Evolutionary conservation across 1,140 invertebrate species (phyloP).

Genomic region (Drosophila ambigua): DNA sequence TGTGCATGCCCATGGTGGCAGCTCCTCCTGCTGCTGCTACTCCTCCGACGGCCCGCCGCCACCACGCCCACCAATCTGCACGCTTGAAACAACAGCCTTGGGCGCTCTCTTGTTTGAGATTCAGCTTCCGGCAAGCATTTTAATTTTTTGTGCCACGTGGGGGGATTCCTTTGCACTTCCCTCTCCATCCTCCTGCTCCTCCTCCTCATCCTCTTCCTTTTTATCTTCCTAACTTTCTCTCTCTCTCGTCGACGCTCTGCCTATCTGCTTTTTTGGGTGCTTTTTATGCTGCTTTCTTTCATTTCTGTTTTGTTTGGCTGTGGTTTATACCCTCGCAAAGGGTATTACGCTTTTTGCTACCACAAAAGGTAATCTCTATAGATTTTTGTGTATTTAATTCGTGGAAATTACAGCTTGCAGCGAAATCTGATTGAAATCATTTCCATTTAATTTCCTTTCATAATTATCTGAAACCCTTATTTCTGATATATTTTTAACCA

Average conservation of each 20-base stretch:
- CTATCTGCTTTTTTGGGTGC: too few species aligned
- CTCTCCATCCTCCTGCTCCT: constrained; percentile 15
- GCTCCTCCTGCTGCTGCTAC: background rate
- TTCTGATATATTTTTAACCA: too few species aligned
- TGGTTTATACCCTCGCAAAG: too few species aligned
- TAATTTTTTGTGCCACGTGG: constrained; percentile 77
- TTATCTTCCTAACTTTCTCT: constrained; percentile 14
- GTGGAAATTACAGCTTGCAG: too few species aligned
- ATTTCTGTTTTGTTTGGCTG: too few species aligned
- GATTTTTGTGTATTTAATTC: too few species aligned
- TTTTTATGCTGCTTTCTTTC: too few species aligned
- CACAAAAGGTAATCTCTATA: too few species aligned
- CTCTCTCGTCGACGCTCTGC: background rate
- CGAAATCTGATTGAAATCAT: too few species aligned
- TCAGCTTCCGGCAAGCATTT: constrained; percentile 81
- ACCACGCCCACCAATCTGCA: constrained; percentile 13
- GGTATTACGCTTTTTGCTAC: too few species aligned
- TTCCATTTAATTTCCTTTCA: too few species aligned
- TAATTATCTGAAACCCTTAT: too few species aligned
- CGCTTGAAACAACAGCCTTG: constrained; percentile 68
- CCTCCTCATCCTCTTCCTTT: constrained; percentile 22
- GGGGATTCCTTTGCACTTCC: constrained; percentile 52
- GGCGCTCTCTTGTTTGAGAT: constrained; percentile 76
- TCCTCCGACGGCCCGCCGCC: background rate
- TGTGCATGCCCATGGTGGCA: constrained; percentile 24